Percentiles rank a stretch among this genome's conserved stretches.
These are phyloP conservation scores for Rotaria sp. DNA, from an alignment of 2,888 invertebrate species.

Conservation along the genomic window DNA sequence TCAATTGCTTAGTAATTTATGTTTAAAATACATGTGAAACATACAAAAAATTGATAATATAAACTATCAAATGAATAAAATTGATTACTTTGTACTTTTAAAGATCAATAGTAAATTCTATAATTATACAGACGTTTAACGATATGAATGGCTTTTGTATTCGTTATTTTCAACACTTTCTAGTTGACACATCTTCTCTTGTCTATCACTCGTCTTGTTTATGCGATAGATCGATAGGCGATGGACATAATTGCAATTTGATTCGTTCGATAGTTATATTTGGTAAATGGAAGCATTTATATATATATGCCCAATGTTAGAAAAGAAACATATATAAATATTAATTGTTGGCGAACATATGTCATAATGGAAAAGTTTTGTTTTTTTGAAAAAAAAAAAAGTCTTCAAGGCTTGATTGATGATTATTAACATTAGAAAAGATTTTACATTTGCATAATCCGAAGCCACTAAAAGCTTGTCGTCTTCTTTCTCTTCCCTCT, in stretches of 20 bases:
- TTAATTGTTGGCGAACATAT: neutral
- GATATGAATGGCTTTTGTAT: neutral
- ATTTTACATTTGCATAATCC: neutral
- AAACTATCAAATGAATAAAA: too few species aligned
- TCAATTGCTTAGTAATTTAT: too few species aligned
- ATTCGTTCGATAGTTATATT: neutral
- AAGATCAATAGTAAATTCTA: too few species aligned
- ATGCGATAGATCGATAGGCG: neutral
- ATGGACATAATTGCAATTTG: slow-evolving; percentile 2
- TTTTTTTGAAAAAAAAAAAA: neutral
- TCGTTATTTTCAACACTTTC: neutral
- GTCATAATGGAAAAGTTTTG: neutral
- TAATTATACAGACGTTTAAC: neutral
- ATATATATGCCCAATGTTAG: neutral
- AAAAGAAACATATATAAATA: neutral
- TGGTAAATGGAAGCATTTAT: neutral
- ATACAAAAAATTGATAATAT: too few species aligned
- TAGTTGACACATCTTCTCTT: neutral
- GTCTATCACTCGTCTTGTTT: neutral
- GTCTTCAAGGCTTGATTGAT: neutral
- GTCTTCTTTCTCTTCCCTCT: neutral
- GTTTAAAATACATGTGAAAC: too few species aligned
- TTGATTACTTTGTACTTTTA: too few species aligned
- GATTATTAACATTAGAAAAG: neutral
- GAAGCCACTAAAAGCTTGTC: neutral